Conservation (phyloP, 2,888 invertebrate genomes). For the Zootermopsis nevadensis region DNA sequence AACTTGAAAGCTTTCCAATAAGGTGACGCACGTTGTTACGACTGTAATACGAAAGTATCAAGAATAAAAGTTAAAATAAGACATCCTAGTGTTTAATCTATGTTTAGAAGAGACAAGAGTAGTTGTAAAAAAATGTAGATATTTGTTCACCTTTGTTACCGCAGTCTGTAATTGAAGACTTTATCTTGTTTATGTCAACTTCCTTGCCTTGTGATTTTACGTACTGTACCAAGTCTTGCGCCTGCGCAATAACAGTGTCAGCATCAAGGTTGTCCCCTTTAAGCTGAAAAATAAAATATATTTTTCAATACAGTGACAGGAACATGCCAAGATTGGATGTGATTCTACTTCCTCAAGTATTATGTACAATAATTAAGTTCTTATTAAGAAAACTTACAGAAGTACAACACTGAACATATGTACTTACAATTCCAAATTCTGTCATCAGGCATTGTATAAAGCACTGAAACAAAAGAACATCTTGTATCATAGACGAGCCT, state of each 20-base stretch:
- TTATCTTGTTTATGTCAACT: neutral
- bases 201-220: neutral
- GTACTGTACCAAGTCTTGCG: neutral
- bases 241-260: neutral
- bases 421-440: slow-evolving; percentile 1
- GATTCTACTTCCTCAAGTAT: too few relatives aligned
- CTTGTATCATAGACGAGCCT: too few relatives aligned
- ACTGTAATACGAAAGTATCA: too few relatives aligned
- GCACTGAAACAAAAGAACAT: neutral
- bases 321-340: too few relatives aligned
- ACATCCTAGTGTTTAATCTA: too few relatives aligned
- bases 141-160: neutral
- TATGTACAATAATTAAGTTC: too few relatives aligned
- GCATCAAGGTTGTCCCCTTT: neutral
- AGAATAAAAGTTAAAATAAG: too few relatives aligned
- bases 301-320: too few relatives aligned
- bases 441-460: neutral
- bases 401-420: neutral
- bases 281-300: too few relatives aligned
- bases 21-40: too few relatives aligned
- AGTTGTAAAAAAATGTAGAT: neutral
- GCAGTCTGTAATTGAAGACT: neutral
- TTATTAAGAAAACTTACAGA: neutral
- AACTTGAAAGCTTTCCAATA: too few relatives aligned
- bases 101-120: too few relatives aligned